These are phyloP conservation scores for Ceuthmochares aereus DNA, from an alignment of 2,113 vertebrate species.

Conservation along the genomic window DNA sequence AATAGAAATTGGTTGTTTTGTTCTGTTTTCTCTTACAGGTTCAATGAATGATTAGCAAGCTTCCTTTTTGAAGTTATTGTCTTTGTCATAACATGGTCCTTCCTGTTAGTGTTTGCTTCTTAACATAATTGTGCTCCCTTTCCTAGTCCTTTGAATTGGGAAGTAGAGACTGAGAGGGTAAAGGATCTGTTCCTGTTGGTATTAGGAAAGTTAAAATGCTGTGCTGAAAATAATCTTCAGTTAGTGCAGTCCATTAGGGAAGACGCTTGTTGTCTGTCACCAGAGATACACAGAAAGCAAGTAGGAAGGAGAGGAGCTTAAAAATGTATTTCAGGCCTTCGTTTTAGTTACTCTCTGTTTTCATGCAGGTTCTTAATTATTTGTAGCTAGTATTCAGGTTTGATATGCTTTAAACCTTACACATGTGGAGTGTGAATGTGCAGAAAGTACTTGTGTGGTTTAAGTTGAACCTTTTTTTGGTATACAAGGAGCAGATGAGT, in stretches of 20 bases:
- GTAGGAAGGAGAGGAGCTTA: not conserved
- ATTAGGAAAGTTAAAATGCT: not conserved
- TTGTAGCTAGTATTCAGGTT: not conserved
- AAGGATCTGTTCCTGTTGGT: not conserved
- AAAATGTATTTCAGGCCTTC: not conserved
- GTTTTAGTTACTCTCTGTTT: not conserved
- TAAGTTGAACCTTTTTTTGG: not conserved
- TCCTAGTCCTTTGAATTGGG: not conserved
- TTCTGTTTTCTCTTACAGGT: not conserved
- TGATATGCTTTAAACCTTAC: not conserved
- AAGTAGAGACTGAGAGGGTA: not conserved
- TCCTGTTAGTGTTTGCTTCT: not conserved
- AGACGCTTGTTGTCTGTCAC: not conserved
- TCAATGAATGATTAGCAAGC: not conserved
- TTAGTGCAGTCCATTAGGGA: not conserved
- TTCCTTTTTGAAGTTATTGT: not conserved
- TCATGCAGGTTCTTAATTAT: not conserved
- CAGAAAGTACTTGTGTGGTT: not conserved
- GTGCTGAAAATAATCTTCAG: not conserved
- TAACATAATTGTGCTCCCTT: not conserved
- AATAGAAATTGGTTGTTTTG: not conserved
- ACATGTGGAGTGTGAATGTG: not conserved
- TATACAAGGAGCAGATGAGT: accelerated
- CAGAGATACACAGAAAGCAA: not conserved
- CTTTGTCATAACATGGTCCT: not conserved